Percentiles rank a stretch among this genome's conserved stretches.
Conservation (phyloP, 2,113 vertebrate species). For the Percina caprodes region DNA sequence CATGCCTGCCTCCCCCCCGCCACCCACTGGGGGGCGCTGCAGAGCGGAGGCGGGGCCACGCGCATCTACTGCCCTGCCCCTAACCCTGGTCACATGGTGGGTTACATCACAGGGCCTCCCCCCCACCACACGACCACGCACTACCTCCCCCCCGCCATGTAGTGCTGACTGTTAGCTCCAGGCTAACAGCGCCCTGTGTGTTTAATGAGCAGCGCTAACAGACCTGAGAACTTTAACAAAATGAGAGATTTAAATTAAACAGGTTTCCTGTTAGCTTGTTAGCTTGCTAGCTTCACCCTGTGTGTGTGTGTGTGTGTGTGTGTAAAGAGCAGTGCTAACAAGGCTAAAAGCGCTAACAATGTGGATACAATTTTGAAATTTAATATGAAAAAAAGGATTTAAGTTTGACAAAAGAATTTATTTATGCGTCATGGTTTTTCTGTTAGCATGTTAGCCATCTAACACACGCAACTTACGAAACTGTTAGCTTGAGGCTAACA, state of each 20-base stretch:
- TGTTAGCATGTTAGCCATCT: too few relatives aligned
- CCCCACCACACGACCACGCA: constrained; percentile 78
- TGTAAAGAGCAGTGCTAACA: not conserved
- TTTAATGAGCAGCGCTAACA: not conserved
- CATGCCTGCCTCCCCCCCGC: constrained; percentile 84
- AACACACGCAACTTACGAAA: too few relatives aligned
- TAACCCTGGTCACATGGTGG: constrained; percentile 77
- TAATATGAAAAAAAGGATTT: too few relatives aligned
- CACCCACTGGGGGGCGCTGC: constrained; percentile 80
- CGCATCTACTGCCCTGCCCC: constrained; percentile 84
- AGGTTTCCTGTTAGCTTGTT: not conserved
- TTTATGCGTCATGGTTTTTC: too few relatives aligned
- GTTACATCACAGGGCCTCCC: constrained; percentile 85
- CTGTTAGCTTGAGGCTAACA: too few relatives aligned
- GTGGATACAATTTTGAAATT: too few relatives aligned
- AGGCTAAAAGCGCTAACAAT: too few relatives aligned
- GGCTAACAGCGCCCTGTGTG: constrained; percentile 7
- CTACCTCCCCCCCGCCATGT: constrained; percentile 86
- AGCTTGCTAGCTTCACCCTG: not conserved
- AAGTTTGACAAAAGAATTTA: too few relatives aligned
- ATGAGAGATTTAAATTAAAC: too few relatives aligned
- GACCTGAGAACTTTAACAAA: too few relatives aligned
- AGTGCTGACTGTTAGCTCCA: not conserved
- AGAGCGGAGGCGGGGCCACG: constrained; percentile 64
- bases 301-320: not conserved